Percentiles rank a stretch among this genome's conserved stretches.
These are phyloP conservation scores for Tachycineta bicolor DNA, from an alignment of 2,113 vertebrate species.

Conservation along the genomic window DNA sequence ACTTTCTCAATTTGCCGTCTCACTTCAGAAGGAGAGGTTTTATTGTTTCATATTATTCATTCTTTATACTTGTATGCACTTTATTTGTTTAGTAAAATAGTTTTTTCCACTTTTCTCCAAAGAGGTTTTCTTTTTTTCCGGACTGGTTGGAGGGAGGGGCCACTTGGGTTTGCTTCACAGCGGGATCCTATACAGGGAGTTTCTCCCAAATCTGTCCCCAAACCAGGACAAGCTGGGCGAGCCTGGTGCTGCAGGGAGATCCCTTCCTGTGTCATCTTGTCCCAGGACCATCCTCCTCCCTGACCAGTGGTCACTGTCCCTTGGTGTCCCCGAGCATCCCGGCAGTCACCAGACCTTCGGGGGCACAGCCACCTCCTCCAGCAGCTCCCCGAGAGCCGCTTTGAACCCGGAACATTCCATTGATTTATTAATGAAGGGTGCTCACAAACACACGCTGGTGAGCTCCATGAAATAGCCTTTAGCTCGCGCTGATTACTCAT, in stretches of 20 bases:
- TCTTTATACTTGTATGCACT: no score
- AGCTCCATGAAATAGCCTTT: conserved; percentile 11
- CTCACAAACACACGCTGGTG: background rate
- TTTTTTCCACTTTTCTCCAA: no score
- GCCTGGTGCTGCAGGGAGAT: accelerated
- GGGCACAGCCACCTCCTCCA: background rate
- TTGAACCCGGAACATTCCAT: background rate
- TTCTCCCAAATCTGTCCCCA: no score
- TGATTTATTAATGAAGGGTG: conserved; percentile 47
- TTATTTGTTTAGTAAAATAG: no score
- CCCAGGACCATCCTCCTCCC: background rate
- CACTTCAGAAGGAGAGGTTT: no score
- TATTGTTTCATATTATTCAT: no score
- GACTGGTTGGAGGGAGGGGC: no score
- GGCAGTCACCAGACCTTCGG: background rate
- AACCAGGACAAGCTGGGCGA: no score
- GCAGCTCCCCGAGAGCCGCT: background rate
- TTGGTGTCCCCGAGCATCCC: background rate
- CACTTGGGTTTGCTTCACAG: no score
- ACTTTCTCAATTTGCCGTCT: no score
- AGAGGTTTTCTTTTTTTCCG: no score
- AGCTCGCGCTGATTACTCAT: conserved; percentile 39
- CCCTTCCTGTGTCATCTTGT: accelerated
- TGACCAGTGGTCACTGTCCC: background rate
- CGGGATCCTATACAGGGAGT: no score